Base-by-base conservation (phyloP, 2,888 invertebrate genomes). In the Diarsia brunnea region DNA sequence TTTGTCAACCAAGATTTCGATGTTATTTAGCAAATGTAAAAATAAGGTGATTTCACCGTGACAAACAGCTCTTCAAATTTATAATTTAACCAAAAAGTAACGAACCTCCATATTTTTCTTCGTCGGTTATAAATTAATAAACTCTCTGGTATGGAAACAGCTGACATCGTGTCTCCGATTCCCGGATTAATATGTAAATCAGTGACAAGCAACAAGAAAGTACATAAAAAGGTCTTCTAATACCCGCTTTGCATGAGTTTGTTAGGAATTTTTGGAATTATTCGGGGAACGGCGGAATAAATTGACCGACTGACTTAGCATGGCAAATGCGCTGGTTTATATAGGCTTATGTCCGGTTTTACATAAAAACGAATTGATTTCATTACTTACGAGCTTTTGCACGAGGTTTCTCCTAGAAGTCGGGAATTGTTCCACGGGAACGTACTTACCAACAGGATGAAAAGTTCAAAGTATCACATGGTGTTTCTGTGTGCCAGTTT, bases 211-310 rank as follows among this genome's bases (percentile, higher is more conserved):
- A 70, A 80, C 73, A 87, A 75, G 69, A 84, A 74, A 75, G 71
- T 69, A 87, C 85, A 78, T 84, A 78, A 87, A 86, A 85, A 84
- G 87, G 78, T 74, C 82, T 72, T 67, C 70, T 87, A 81, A 85
- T 87, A 73, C 85, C 85, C 64, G 61, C 75, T 85, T 86, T 86
- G 84, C 84, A 80, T 73, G 75, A 84, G 71, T 76, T 84, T 84
- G 75, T 78, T 55, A 73, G 64, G 75, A 81, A 81, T 84, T 85
- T 83, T 87, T 61, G 47, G 82, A 74, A 84, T 82, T 81, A 78
- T 81, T 76, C 24, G 49, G 65, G 11, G 63, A 77, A 70, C 66
- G 72, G 65, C 70, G 82, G 82, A 85, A 85, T 85, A 85, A 85
- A 78, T 85, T 87, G 74, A 75, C 78, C 75, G 69, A 71, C 73